Percentiles rank a stretch among this genome's conserved stretches.
These are phyloP conservation scores for Ctenoplectra terminalis DNA, from an alignment of 1,140 invertebrate genomes.

Conservation along the genomic window DNA sequence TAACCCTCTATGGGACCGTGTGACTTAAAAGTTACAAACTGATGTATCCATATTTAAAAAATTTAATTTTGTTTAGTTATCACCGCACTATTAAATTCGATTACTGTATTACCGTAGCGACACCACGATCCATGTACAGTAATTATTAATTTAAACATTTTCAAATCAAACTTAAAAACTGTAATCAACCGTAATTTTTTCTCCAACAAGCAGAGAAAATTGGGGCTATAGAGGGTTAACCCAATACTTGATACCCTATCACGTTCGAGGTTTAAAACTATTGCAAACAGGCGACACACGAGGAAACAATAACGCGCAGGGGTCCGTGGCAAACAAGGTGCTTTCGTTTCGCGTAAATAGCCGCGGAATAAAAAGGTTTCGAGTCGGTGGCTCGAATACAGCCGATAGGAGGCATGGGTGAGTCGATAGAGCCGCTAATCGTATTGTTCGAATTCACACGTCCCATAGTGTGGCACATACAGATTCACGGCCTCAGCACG, in stretches of 20 bases:
- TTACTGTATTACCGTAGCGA: no score
- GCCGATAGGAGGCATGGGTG: not conserved
- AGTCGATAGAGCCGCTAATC: slow-evolving; percentile 53
- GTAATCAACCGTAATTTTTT: no score
- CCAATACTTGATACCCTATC: not conserved
- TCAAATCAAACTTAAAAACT: no score
- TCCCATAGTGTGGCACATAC: slow-evolving; percentile 32
- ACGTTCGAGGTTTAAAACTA: not conserved
- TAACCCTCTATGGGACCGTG: no score
- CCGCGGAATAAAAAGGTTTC: not conserved
- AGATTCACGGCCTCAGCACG: slow-evolving; percentile 21
- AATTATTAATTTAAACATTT: no score
- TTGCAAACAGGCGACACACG: not conserved
- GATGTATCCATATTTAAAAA: no score
- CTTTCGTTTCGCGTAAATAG: slow-evolving; percentile 19
- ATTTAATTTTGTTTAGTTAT: no score
- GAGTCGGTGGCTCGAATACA: slow-evolving; percentile 6
- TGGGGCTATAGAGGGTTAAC: no score
- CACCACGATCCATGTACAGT: no score
- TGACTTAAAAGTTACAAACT: no score
- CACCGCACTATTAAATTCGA: no score
- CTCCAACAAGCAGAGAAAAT: no score
- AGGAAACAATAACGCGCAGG: not conserved
- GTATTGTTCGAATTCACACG: slow-evolving; percentile 66
- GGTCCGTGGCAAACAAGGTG: not conserved